A percentile compares a stretch with the other conserved stretches of the same genome.
phyloP scores from a whole-genome alignment of 2,113 vertebrate species.

The Cromileptes altivelis region DNA sequence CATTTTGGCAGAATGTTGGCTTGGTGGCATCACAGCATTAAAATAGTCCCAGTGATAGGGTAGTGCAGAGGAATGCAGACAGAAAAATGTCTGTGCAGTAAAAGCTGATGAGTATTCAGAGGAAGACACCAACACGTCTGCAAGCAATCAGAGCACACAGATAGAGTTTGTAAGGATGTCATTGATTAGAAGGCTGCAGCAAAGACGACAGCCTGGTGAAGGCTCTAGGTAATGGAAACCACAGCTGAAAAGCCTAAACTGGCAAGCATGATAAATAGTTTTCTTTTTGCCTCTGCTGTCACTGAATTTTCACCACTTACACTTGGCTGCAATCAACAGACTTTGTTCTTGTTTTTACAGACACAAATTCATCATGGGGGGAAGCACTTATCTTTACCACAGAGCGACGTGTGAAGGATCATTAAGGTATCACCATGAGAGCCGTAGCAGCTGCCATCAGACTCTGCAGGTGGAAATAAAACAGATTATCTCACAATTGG shows the following conservation, averaged over 20 bases:
- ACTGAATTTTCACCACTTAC: conserved; percentile 35
- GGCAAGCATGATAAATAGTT: conserved; percentile 33
- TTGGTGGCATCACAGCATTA: background rate
- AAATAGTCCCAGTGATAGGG: background rate
- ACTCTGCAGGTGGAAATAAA: conserved; percentile 54
- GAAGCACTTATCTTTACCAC: conserved; percentile 37
- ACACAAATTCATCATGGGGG: conserved; percentile 9
- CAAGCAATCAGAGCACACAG: conserved; percentile 38
- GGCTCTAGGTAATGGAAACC: conserved; percentile 11
- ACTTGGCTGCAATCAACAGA: conserved; percentile 28
- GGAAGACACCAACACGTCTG: conserved; percentile 22
- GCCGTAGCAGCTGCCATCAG: conserved; percentile 34
- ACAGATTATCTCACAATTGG: conserved; percentile 49
- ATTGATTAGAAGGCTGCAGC: conserved; percentile 42
- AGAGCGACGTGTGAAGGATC: conserved; percentile 46
- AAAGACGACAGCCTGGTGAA: conserved; percentile 25
- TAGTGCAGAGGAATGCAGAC: background rate
- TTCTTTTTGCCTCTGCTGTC: conserved; percentile 29
- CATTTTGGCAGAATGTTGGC: background rate
- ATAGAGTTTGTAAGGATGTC: conserved; percentile 39
- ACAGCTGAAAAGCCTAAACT: conserved; percentile 12
- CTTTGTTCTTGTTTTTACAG: conserved; percentile 39
- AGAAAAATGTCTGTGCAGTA: background rate
- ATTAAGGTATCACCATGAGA: conserved; percentile 56
- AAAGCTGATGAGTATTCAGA: conserved; percentile 54